These are phyloP conservation scores for Atta texana DNA, from an alignment of 1,140 invertebrate genomes.

Conservation along the genomic window DNA sequence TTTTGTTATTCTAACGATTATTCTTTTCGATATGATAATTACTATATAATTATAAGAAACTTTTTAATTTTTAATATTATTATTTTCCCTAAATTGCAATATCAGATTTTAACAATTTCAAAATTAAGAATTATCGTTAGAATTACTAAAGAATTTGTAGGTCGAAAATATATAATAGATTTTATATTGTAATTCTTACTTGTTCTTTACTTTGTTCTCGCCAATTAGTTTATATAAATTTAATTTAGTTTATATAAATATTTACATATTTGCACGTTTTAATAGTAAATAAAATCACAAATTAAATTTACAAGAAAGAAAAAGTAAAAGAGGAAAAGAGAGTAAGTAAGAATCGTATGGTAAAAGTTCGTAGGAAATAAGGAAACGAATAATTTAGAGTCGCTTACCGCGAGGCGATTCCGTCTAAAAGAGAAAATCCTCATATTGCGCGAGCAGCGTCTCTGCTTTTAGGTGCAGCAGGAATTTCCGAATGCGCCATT, in stretches of 20 bases:
- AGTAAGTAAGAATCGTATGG: background rate
- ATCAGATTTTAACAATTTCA: too few species aligned
- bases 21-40: too few species aligned
- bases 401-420: slow-evolving; percentile 38
- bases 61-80: too few species aligned
- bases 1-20: too few species aligned
- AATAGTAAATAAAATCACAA: background rate
- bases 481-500: slow-evolving; percentile 66
- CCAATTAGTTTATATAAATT: background rate
- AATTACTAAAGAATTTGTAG: background rate
- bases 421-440: slow-evolving; percentile 30
- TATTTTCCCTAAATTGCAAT: too few species aligned
- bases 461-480: slow-evolving; percentile 41
- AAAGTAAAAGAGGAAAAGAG: background rate
- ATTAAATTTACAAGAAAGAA: slow-evolving; percentile 5
- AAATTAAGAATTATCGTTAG: background rate
- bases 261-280: background rate
- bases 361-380: slow-evolving; percentile 33
- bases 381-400: slow-evolving; percentile 49
- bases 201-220: background rate
- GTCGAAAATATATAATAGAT: background rate
- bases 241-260: background rate
- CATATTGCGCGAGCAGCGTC: slow-evolving; percentile 54
- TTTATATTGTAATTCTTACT: slow-evolving; percentile 19
- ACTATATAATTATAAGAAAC: too few species aligned